Base-by-base conservation (phyloP, 2,888 invertebrate genomes). In the Yponomeuta malinellus region DNA sequence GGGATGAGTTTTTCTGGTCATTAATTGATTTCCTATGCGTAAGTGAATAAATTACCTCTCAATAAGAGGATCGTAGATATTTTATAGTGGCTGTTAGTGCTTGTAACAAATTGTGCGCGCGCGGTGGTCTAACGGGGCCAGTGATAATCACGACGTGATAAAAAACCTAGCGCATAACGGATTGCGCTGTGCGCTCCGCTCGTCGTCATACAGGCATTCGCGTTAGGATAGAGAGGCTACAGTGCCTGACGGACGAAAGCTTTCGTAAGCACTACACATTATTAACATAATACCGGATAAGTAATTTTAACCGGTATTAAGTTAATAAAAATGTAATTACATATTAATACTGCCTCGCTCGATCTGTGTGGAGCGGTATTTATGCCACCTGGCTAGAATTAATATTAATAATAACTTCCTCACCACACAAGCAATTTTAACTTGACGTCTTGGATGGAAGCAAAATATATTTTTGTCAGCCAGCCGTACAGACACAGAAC, bases 101-200 rank as follows among this genome's bases (percentile, higher is more conserved):
- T 48, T 59, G 15, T 59, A 59, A 70, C 70, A 70, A 70, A 64
- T 31, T 31, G 69, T 78, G 81, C 85, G 84, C 86, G 83, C 84
- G 86, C 86, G 82, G 78, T 79, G 77, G 77, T 76, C 79, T 90
- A 89, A 90, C 90, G 88, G 89, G 77, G 31, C 79, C 79, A 75
- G 76, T 80, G 81, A 86, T 88, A 87, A 89, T 89, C 87, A 84
- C 81, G 72, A 74, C 75, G 79, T 76, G 86, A 86, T 87, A 87
- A 88, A 88, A 87, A 89, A 86, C 74, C 80, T 77, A 79, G 79
- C 84, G 84, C 82, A 86, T 89, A 88, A 87, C 88, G 89, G 88
- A 79, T 75, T 80, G 79, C 63, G 73, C 71, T 87, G 83, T 85
- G 86, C 88, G 86, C 87, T 84, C 79, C 83, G 83, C 78, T 84